Base-by-base conservation (phyloP, 2,888 invertebrate species). In the Phragmatobia fuliginosa region DNA sequence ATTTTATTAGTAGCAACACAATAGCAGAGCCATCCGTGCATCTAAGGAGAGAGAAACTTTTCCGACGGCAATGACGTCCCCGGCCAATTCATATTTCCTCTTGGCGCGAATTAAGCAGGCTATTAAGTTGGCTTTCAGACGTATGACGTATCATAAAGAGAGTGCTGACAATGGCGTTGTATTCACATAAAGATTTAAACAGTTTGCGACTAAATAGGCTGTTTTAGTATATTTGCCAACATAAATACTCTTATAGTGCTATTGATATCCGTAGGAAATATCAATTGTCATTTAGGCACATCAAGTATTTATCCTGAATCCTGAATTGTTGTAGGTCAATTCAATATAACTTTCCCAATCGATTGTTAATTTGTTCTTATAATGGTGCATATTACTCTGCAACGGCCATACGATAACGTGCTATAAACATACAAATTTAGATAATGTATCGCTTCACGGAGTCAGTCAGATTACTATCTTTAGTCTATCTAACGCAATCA, bases 1-100 rank as follows among this genome's bases (percentile, higher is more conserved):
- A 94, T 94, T 94, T 94, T 94, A 95, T 94, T 94, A 94, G 92
- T 90, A 89, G 89, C 89, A 90, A 91, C 87, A 94, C 93, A 94
- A 94, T 92, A 82, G 90, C 78, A 80, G 80, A 78, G 86, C 89
- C 84, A 89, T 91, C 85, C 87, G 89, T 86, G 87, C 85, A 86
- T 89, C 87, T 87, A 83, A 71, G 68, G 84, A 82, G 87, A 88
- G 89, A 93, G 93, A 90, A 91, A 91, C 89, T 91, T 91, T 93
- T 91, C 92, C 90, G 89, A 85, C 85, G 82, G 83, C 87, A 85
- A 87, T 86, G 83, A 86, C 87, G 83, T 86, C 88, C 91, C 93
- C 87, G 89, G 85, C 85, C 91, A 89, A 92, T 92, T 90, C 90
- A 90, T 87, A 92, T 93, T 94, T 94, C 94, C 93, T 94, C 90